Base-by-base conservation (phyloP, 2,888 invertebrate species). In the Harmothoe impar region DNA sequence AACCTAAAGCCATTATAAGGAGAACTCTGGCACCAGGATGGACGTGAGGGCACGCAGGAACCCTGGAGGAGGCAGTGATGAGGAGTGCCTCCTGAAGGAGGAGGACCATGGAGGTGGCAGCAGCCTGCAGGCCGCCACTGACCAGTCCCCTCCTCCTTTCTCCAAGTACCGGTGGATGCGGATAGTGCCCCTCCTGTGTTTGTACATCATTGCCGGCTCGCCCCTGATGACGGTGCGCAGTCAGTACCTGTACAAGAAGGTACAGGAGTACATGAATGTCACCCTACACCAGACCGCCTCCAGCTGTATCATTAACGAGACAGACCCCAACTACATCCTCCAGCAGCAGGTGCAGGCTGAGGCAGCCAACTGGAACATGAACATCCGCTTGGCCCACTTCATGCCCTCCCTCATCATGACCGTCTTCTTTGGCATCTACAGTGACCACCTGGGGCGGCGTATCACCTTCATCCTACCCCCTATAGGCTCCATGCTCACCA, bases 161-260 rank as follows among this genome's bases (percentile, higher is more conserved):
- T 29, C 25, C 72, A 29, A 29, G 15, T 72, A 29, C 7, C 3
- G n/a, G 20, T 81, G 81, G 81, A 3, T n/a, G 12, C 0, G 43
- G 23, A 23, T 81, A 17, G 10, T 81, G 0, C 81, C 81, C 15
- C 1, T 90, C 0, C 51, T 90, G 12, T 31, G n/a, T 17, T 35
- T 90, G 3, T 84, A 90, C 31, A 52, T 84, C n/a, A 23, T 56
- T 20, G 52, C 90, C 12, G 90, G 81, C 0, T 3, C 52, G 31
- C 90, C 90, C 0, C 51, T 90, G 25, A 81, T 90, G 90, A 29
- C 29, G 17, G 68, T 90, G 17, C 35, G 29, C 52, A 51, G 51
- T 31, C 90, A 90, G 90, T 90, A 78, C 90, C 43, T 90, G 51
- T 90, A 90, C 84, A 25, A 90, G n/a, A 90, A 81, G 81, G 89